Percentiles rank a stretch among this genome's conserved stretches.
Conservation (phyloP, 2,113 vertebrate species). For the Campylomormyrus numenius region DNA sequence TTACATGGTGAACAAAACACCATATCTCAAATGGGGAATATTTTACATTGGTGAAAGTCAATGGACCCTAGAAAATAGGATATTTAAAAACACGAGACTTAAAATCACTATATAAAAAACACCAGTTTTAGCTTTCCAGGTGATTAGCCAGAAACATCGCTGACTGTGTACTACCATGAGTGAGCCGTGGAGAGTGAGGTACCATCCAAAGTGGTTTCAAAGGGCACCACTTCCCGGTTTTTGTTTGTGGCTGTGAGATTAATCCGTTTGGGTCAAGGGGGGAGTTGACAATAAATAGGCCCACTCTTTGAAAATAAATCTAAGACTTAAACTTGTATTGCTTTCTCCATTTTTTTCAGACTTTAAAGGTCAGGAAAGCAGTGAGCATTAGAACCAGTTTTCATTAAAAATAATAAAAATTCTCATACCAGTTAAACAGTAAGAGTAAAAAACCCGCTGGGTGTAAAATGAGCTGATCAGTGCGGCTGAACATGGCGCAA, state of each 20-base stretch:
- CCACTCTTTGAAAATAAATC: neutral
- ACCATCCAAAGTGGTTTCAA: neutral
- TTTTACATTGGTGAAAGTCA: neutral
- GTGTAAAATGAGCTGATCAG: neutral
- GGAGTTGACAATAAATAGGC: neutral
- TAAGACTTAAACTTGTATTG: neutral
- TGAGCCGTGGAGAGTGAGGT: neutral
- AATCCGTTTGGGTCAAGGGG: neutral
- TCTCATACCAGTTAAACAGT: neutral
- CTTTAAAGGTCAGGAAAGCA: neutral
- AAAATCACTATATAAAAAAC: neutral
- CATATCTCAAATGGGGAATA: neutral
- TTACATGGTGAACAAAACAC: neutral
- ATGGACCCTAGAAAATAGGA: neutral
- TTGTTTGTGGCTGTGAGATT: neutral
- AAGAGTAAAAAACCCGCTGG: neutral
- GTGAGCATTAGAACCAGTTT: neutral
- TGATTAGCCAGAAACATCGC: neutral
- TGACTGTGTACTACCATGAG: neutral
- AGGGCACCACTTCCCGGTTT: neutral
- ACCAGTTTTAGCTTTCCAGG: neutral
- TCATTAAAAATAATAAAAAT: neutral
- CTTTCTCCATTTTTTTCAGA: neutral
- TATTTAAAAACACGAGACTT: neutral
- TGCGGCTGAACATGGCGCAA: neutral